These are phyloP conservation scores for Phengaris arion DNA, from an alignment of 2,888 invertebrate genomes.

Conservation along the genomic window DNA sequence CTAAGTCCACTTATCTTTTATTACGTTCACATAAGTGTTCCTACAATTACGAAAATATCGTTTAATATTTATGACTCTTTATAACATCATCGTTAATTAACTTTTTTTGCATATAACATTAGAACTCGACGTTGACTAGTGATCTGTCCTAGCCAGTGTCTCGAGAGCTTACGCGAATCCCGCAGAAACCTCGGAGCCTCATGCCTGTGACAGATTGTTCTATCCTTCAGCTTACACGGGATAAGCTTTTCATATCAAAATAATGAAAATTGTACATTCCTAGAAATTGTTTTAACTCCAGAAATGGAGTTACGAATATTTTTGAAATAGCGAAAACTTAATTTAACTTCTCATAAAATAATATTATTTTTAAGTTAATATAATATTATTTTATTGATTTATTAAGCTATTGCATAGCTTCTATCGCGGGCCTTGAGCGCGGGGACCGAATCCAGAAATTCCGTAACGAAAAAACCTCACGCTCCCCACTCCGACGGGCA, in stretches of 20 bases:
- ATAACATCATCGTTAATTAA: background rate
- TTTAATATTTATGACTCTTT: no score
- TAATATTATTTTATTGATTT: background rate
- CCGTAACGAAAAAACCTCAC: no score
- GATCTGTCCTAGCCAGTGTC: constrained; percentile 50
- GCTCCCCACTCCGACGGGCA: no score
- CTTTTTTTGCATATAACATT: constrained; percentile 21
- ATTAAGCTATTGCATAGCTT: no score
- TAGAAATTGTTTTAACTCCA: constrained; percentile 7
- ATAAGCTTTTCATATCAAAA: constrained; percentile 43
- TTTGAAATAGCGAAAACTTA: background rate
- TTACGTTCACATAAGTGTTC: no score
- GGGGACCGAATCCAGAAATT: no score
- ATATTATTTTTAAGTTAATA: background rate
- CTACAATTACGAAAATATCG: no score
- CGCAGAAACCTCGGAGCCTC: constrained; percentile 49
- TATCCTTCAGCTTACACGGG: constrained; percentile 36
- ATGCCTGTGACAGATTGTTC: constrained; percentile 54
- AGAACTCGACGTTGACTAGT: constrained; percentile 53
- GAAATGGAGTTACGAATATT: background rate
- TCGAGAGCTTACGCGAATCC: constrained; percentile 60
- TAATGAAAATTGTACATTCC: constrained; percentile 27
- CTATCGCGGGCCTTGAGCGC: no score
- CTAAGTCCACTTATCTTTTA: no score
- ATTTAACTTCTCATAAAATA: background rate